These are phyloP conservation scores for Bettongia penicillata DNA, from an alignment of 2,113 vertebrate genomes.

Conservation along the genomic window DNA sequence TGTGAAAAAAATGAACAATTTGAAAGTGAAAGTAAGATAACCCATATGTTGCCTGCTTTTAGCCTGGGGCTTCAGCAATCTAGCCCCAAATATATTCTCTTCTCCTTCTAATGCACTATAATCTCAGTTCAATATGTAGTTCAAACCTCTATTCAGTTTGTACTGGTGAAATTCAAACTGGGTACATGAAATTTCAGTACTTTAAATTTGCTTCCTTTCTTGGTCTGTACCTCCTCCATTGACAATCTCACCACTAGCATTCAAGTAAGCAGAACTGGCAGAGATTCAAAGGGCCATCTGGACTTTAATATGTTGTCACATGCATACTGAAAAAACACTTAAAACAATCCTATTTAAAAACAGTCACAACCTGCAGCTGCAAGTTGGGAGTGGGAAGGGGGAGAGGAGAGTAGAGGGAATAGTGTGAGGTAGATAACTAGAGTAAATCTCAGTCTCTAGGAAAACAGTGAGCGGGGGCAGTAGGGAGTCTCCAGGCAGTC, in stretches of 20 bases:
- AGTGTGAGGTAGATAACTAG: neutral
- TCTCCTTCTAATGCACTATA: neutral
- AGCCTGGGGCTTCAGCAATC: neutral
- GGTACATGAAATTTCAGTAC: neutral
- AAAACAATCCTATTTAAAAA: neutral
- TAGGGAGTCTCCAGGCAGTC: neutral
- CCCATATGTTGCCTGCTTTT: neutral
- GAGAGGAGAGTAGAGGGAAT: neutral
- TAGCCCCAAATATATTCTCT: neutral
- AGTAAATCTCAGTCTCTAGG: neutral
- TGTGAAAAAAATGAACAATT: neutral
- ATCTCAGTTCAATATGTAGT: neutral
- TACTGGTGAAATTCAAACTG: neutral
- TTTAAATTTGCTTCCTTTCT: neutral
- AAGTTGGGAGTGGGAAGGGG: neutral
- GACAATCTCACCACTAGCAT: neutral
- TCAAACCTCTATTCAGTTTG: neutral
- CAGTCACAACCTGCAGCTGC: neutral
- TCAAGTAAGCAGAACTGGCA: neutral
- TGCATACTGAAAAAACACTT: neutral
- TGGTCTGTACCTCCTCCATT: neutral
- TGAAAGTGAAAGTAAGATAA: neutral
- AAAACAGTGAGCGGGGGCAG: neutral
- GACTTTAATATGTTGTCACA: neutral
- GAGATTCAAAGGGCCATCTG: neutral